These are phyloP conservation scores for Sula dactylatra DNA, from an alignment of 2,113 vertebrate genomes.

Conservation along the genomic window DNA sequence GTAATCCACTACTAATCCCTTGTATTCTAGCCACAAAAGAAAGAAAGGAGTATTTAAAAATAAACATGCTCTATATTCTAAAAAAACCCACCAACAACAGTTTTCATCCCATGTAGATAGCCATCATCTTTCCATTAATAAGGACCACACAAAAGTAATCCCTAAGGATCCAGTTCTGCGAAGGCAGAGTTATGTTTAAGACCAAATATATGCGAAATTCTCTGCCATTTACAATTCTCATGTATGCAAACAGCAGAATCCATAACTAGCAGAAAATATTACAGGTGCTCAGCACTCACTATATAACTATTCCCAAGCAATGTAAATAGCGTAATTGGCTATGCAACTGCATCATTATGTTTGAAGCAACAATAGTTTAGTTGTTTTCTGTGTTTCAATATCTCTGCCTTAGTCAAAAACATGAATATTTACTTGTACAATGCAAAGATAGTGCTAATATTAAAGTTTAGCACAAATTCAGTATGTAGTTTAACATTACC, in stretches of 20 bases:
- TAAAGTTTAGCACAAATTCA: background rate
- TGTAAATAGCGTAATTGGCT: background rate
- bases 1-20: background rate
- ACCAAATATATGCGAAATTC: background rate
- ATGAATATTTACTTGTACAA: background rate
- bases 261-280: background rate
- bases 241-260: background rate
- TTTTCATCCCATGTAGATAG: background rate
- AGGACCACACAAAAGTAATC: background rate
- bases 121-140: background rate
- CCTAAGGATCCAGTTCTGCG: background rate
- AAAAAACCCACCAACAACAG: background rate
- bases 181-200: background rate
- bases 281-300: background rate
- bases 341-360: background rate
- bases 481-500: background rate
- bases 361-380: background rate
- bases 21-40: background rate
- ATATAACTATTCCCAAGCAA: background rate
- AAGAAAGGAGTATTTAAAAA: background rate
- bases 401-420: background rate
- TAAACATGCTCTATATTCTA: background rate
- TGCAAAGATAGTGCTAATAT: background rate
- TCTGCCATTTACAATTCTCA: background rate
- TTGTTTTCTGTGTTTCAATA: background rate